These are phyloP conservation scores for Heliconius hortense DNA, from an alignment of 2,888 invertebrate species.

Conservation along the genomic window DNA sequence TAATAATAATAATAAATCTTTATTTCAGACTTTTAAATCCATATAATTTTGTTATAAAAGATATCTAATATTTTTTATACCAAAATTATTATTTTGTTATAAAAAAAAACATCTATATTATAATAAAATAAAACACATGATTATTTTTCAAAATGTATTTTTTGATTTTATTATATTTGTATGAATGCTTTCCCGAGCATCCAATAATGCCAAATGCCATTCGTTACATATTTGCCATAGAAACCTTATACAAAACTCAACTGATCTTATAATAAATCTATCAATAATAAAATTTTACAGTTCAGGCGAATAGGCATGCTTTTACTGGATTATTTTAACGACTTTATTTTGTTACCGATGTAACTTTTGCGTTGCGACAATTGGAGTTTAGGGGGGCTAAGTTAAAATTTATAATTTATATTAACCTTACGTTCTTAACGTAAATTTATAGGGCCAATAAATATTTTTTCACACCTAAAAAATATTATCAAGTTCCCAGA, in stretches of 20 bases:
- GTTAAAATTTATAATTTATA: constrained; percentile 17
- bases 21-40: too few species aligned
- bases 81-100: too few species aligned
- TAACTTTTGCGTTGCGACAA: constrained; percentile 26
- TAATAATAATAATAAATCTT: too few species aligned
- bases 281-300: constrained; percentile 56
- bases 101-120: not conserved
- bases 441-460: constrained; percentile 13
- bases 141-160: constrained; percentile 69
- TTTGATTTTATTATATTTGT: constrained; percentile 77
- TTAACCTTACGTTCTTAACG: constrained; percentile 34
- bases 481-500: constrained; percentile 27
- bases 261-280: constrained; percentile 68
- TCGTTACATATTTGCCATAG: constrained; percentile 70
- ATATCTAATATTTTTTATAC: too few species aligned
- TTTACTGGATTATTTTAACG: constrained; percentile 45
- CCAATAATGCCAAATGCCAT: constrained; percentile 75
- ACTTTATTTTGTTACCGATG: constrained; percentile 36
- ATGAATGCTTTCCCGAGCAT: constrained; percentile 73
- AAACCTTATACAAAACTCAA: constrained; percentile 78
- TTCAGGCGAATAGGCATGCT: constrained; percentile 50
- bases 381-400: constrained; percentile 16
- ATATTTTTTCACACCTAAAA: constrained; percentile 15
- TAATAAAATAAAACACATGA: constrained; percentile 50
- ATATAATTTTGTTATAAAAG: too few species aligned